Evolutionary conservation across 2,888 invertebrate species (phyloP).

Genomic region (Rhyacophila evoluta): DNA sequence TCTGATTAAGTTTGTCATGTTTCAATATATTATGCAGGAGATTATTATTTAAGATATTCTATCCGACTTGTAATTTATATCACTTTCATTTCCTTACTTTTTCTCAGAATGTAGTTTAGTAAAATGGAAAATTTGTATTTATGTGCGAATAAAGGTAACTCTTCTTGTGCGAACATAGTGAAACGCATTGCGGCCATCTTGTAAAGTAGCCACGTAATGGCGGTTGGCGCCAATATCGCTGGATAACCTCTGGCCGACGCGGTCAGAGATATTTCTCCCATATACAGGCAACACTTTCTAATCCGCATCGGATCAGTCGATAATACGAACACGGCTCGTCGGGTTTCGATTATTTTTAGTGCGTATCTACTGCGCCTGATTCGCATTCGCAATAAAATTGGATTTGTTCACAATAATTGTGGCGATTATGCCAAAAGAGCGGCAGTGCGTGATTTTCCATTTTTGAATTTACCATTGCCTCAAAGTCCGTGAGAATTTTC

Average conservation of each 20-base stretch:
- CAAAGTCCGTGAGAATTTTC: neutral
- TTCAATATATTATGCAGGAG: too few relatives aligned
- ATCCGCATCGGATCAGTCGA: conserved; percentile 38
- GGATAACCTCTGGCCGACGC: conserved; percentile 17
- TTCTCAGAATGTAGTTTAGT: too few relatives aligned
- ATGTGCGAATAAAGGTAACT: too few relatives aligned
- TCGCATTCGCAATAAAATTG: conserved; percentile 1
- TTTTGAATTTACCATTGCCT: conserved; percentile 6
- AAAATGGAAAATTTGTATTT: too few relatives aligned
- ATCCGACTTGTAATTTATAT: too few relatives aligned
- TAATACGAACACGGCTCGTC: neutral
- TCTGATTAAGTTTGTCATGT: too few relatives aligned
- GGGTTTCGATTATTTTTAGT: conserved; percentile 5
- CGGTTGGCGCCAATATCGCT: conserved; percentile 42
- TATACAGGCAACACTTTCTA: conserved; percentile 50
- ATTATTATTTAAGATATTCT: too few relatives aligned
- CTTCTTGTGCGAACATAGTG: neutral
- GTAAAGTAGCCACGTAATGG: conserved; percentile 39
- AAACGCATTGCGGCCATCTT: conserved; percentile 12
- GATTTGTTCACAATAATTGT: neutral
- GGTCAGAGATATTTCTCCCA: conserved; percentile 40
- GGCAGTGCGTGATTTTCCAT: conserved; percentile 6
- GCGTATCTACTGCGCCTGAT: neutral
- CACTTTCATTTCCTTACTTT: too few relatives aligned
- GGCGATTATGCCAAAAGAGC: conserved; percentile 9